phyloP scores from a whole-genome alignment of 2,888 invertebrate genomes.

The Eubasilissa splendida region DNA sequence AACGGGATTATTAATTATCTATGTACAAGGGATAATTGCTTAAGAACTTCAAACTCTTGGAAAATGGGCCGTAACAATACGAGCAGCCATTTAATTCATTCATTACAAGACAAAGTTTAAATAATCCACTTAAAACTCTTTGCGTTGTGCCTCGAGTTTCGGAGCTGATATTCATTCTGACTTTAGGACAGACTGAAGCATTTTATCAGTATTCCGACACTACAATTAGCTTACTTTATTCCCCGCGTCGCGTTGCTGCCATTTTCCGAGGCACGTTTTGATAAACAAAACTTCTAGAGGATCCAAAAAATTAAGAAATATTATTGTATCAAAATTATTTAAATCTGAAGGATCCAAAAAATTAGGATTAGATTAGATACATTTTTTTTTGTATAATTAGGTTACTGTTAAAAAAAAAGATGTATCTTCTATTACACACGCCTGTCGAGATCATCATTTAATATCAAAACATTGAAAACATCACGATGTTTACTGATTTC shows the following conservation, averaged over 20 bases:
- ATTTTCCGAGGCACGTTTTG: conserved; percentile 22
- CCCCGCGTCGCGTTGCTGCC: conserved; percentile 18
- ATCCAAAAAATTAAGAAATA: no score
- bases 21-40: conserved; percentile 28
- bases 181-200: conserved; percentile 44
- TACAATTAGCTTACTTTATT: conserved; percentile 28
- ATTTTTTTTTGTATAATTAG: no score
- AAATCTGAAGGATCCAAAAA: background rate
- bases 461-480: no score
- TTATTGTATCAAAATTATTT: no score
- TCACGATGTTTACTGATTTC: no score
- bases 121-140: conserved; percentile 57
- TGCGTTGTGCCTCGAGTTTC: conserved; percentile 44
- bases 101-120: conserved; percentile 55
- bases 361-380: no score
- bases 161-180: conserved; percentile 38
- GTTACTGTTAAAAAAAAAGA: no score
- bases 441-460: no score
- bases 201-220: conserved; percentile 56
- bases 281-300: conserved; percentile 24
- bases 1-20: conserved; percentile 34
- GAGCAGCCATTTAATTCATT: conserved; percentile 53
- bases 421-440: no score
- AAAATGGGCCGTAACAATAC: conserved; percentile 42
- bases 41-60: conserved; percentile 34